These are phyloP conservation scores for Smittia sp. DNA, from an alignment of 2,888 invertebrate genomes.

Conservation along the genomic window DNA sequence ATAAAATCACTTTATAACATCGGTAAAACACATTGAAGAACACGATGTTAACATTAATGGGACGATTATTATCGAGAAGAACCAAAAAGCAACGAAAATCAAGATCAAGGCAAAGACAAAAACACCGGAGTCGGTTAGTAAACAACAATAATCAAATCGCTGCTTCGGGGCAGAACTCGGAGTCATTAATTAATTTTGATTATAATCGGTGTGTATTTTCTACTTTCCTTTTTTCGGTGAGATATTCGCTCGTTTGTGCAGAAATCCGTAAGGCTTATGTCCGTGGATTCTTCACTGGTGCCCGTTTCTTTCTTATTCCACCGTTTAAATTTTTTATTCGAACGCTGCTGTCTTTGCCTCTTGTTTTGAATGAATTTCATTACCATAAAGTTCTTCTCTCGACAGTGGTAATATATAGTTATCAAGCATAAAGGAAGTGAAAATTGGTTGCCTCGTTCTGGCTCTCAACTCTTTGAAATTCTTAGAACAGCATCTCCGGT, in stretches of 20 bases:
- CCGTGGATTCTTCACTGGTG: background rate
- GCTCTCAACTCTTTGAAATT: background rate
- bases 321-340: background rate
- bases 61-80: slow-evolving; percentile 21
- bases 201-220: slow-evolving; percentile 39
- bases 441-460: background rate
- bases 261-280: background rate
- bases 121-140: background rate
- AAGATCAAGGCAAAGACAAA: background rate
- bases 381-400: background rate
- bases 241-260: slow-evolving; percentile 33
- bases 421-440: slow-evolving; percentile 2
- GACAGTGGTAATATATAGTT: background rate
- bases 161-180: background rate
- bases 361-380: no score
- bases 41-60: slow-evolving; percentile 40
- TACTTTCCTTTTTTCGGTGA: slow-evolving; percentile 28
- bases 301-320: background rate
- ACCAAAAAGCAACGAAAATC: background rate
- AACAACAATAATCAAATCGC: slow-evolving; percentile 26
- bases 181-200: slow-evolving; percentile 42
- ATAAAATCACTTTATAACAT: slow-evolving; percentile 33
- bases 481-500: background rate
- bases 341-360: no score
- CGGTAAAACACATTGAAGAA: no score